phyloP scores from a whole-genome alignment of 2,113 vertebrate species.

The Panurus biarmicus region DNA sequence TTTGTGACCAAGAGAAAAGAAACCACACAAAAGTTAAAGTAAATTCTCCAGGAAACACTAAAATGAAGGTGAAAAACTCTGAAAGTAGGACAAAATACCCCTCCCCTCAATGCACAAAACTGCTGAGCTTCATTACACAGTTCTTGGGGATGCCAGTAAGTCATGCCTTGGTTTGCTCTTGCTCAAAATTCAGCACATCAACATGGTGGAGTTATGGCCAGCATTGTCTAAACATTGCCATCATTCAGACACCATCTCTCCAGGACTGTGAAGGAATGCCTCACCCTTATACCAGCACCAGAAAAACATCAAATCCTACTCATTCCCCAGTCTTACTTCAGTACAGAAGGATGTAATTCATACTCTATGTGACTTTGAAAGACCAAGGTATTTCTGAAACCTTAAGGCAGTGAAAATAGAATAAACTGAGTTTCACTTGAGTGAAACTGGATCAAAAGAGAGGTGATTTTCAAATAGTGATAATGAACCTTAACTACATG shows the following conservation, averaged over 20 bases:
- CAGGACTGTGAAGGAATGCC: neutral
- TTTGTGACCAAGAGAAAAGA: neutral
- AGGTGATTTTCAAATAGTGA: neutral
- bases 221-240: fast-evolving
- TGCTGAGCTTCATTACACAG: neutral
- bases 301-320: neutral
- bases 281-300: neutral
- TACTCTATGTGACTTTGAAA: neutral
- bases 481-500: neutral
- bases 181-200: neutral
- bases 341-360: neutral
- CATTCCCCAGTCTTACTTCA: neutral
- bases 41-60: neutral
- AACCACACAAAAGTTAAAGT: neutral
- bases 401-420: neutral
- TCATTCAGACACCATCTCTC: neutral
- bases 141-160: neutral
- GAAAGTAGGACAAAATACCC: neutral
- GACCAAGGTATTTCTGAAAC: neutral
- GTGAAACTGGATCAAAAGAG: neutral
- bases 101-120: neutral
- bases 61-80: neutral
- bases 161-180: neutral
- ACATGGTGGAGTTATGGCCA: neutral
- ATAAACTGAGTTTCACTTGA: neutral